Base-by-base conservation (phyloP, 2,113 vertebrate species). In the Menidia beryllina region DNA sequence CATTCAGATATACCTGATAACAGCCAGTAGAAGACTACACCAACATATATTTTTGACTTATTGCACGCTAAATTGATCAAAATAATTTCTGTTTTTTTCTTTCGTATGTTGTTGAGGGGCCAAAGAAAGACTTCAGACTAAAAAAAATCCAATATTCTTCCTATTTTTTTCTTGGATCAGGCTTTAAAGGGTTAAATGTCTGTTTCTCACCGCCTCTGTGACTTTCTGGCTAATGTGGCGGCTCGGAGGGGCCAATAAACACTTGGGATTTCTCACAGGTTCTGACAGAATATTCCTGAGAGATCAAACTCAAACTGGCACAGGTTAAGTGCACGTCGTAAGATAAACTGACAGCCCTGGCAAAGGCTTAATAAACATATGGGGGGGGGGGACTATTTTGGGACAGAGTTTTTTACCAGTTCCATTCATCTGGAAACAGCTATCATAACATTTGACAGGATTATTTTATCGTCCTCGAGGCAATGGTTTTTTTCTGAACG, bases 111-210 rank as follows among this genome's bases (percentile, higher is more conserved):
- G n/a, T n/a, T n/a, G n/a, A n/a, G n/a, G n/a, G n/a, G n/a, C n/a
- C n/a, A n/a, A n/a, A n/a, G n/a, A n/a, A n/a, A n/a, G n/a, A n/a
- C n/a, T n/a, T n/a, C n/a, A n/a, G n/a, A n/a, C n/a, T n/a, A n/a
- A n/a, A n/a, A n/a, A n/a, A n/a, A n/a, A n/a, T n/a, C n/a, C n/a
- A n/a, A n/a, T n/a, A n/a, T n/a, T n/a, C n/a, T n/a, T n/a, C n/a
- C n/a, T n/a, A n/a, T n/a, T n/a, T n/a, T n/a, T n/a, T n/a, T n/a
- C n/a, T n/a, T n/a, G n/a, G n/a, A n/a, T n/a, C n/a, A n/a, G n/a
- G n/a, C n/a, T n/a, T n/a, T n/a, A n/a, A n/a, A n/a, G n/a, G 36
- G 39, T 64, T 58, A 34, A 57, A 43, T 57, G 17, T 54, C 34
- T 13, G 36, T 61, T 24, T 21, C 36, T 30, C 58, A 49, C 19